phyloP scores from a whole-genome alignment of 2,888 invertebrate genomes.

The Digitonthophagus gazella region DNA sequence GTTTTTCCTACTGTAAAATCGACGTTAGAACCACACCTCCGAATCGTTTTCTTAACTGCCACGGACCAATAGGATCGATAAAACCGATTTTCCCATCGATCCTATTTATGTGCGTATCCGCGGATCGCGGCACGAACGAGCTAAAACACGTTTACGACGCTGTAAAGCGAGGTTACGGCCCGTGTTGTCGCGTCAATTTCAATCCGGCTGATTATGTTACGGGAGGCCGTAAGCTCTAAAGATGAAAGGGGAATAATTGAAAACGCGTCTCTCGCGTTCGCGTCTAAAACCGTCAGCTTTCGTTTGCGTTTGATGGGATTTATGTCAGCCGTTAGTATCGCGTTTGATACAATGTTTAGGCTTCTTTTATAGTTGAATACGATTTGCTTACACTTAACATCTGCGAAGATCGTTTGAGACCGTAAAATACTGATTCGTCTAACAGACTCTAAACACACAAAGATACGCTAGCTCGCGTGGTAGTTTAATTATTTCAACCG shows the following conservation, averaged over 20 bases:
- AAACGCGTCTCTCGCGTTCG: neutral
- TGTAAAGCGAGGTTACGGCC: neutral
- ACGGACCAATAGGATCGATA: neutral
- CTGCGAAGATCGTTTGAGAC: neutral
- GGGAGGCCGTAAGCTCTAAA: neutral
- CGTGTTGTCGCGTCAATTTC: neutral
- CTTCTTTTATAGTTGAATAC: neutral
- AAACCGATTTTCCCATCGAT: neutral
- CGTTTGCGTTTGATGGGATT: neutral
- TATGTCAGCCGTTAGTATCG: neutral
- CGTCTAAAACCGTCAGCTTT: too few species aligned
- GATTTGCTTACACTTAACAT: neutral
- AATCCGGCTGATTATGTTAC: neutral
- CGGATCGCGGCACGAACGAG: neutral
- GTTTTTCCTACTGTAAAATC: neutral
- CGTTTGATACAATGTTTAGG: neutral
- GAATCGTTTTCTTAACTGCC: neutral
- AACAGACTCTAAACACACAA: too few species aligned
- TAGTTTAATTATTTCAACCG: too few species aligned
- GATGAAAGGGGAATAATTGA: neutral
- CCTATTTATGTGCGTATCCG: neutral
- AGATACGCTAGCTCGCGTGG: too few species aligned
- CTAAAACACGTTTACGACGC: neutral
- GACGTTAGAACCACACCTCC: neutral
- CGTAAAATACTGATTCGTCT: too few species aligned